A percentile compares a stretch with the other conserved stretches of the same genome.
These are phyloP conservation scores for Eulemur rufifrons DNA, from an alignment of 2,113 vertebrate genomes.

Conservation along the genomic window DNA sequence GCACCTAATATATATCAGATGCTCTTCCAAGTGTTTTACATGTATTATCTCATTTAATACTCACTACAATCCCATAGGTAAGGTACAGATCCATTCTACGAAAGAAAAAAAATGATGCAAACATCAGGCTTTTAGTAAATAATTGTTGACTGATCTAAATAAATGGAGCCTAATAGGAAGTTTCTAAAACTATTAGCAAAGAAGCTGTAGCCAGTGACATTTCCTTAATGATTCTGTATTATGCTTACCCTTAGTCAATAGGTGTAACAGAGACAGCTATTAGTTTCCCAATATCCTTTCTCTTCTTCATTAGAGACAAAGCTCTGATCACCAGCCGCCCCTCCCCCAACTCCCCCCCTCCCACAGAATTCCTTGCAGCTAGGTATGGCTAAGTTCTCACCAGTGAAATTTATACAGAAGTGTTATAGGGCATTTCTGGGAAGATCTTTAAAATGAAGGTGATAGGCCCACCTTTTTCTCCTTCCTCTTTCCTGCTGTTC, in stretches of 20 bases:
- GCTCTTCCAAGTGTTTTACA: neutral
- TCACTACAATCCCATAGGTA: neutral
- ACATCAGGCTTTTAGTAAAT: constrained; percentile 26
- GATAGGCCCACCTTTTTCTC: neutral
- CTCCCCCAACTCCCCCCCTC: too few species aligned
- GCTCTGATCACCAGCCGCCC: neutral
- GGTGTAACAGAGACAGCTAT: neutral
- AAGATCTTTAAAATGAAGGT: constrained; percentile 14
- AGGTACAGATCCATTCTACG: neutral
- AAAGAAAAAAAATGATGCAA: constrained; percentile 5
- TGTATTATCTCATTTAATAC: constrained; percentile 18
- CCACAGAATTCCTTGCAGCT: neutral
- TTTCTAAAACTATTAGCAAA: constrained; percentile 49
- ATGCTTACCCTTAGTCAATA: constrained; percentile 23
- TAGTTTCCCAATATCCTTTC: neutral
- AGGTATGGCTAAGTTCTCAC: neutral
- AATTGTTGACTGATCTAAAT: constrained; percentile 26
- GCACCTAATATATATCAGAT: neutral
- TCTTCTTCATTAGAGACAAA: constrained; percentile 32
- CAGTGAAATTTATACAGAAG: neutral
- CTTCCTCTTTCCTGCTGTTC: constrained; percentile 9
- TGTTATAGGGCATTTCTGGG: constrained; percentile 21
- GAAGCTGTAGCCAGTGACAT: neutral
- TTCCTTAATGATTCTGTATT: constrained; percentile 29
- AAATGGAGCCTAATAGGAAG: constrained; percentile 28